These are phyloP conservation scores for Phaonia tiefii DNA, from an alignment of 2,888 invertebrate species.

Conservation along the genomic window DNA sequence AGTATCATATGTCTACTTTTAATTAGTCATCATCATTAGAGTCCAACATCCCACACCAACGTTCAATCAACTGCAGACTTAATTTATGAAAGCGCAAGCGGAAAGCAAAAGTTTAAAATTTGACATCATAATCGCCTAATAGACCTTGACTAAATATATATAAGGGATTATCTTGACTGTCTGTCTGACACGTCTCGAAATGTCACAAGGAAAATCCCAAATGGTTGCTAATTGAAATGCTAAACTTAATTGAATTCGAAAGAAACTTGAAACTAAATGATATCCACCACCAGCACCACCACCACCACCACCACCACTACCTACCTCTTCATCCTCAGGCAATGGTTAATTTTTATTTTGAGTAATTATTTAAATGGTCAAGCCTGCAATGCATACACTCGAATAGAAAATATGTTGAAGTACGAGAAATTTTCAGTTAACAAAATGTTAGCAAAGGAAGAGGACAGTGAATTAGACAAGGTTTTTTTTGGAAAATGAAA, in stretches of 20 bases:
- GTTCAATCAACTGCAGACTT: too few relatives aligned
- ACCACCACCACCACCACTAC: too few relatives aligned
- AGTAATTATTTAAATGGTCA: constrained; percentile 16
- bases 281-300: too few relatives aligned
- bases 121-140: constrained; percentile 1
- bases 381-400: neutral
- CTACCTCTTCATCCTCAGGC: too few relatives aligned
- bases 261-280: constrained; percentile 8
- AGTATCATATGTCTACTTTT: too few relatives aligned
- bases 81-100: neutral
- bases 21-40: too few relatives aligned
- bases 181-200: neutral
- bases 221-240: constrained; percentile 30
- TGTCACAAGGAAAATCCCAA: neutral
- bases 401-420: neutral
- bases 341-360: neutral
- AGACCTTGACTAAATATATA: constrained; percentile 47
- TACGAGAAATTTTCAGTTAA: neutral
- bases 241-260: constrained; percentile 38
- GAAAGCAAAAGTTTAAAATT: constrained; percentile 25
- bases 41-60: neutral
- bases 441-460: neutral
- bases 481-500: too few relatives aligned
- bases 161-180: constrained; percentile 31
- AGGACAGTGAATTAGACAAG: too few relatives aligned